Conservation (phyloP, 1,140 invertebrate genomes). For the Fopius arisanus region DNA sequence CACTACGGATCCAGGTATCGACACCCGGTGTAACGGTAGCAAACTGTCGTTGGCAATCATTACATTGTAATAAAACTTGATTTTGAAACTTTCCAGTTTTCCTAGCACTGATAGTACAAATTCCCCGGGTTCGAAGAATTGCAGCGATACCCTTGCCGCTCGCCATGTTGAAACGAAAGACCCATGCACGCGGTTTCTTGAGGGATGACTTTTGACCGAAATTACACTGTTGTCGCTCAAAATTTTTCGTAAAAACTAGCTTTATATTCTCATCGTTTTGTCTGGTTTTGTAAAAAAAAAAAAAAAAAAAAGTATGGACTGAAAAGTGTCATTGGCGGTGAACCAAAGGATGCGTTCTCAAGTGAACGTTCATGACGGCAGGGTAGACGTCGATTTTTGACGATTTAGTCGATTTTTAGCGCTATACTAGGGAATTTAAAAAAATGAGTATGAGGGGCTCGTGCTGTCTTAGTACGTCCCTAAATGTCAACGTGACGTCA, state of each 20-base stretch:
- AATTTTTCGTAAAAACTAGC: no score
- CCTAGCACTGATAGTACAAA: slow-evolving; percentile 52
- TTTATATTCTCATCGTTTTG: no score
- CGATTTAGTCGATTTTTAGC: no score
- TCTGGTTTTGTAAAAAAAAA: neutral
- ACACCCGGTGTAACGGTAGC: slow-evolving; percentile 40
- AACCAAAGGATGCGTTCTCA: no score
- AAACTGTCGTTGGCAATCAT: slow-evolving; percentile 45
- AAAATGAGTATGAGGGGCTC: neutral
- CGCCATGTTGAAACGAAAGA: slow-evolving; percentile 58
- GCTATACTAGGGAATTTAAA: no score
- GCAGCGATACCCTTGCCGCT: slow-evolving; percentile 57
- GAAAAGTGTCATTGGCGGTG: no score
- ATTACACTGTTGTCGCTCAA: no score
- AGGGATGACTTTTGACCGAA: neutral
- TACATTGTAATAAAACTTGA: slow-evolving; percentile 40
- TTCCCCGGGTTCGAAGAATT: slow-evolving; percentile 52
- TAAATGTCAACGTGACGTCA: slow-evolving; percentile 40
- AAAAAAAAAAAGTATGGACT: neutral
- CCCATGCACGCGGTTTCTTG: slow-evolving; percentile 44
- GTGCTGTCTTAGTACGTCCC: slow-evolving; percentile 10
- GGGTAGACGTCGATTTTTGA: no score
- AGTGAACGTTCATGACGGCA: no score
- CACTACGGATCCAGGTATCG: slow-evolving; percentile 40
- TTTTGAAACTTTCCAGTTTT: slow-evolving; percentile 46